A percentile compares a stretch with the other conserved stretches of the same genome.
phyloP scores from a whole-genome alignment of 92 coral and sea anemone species.

The Parazoanthus swiftii region DNA sequence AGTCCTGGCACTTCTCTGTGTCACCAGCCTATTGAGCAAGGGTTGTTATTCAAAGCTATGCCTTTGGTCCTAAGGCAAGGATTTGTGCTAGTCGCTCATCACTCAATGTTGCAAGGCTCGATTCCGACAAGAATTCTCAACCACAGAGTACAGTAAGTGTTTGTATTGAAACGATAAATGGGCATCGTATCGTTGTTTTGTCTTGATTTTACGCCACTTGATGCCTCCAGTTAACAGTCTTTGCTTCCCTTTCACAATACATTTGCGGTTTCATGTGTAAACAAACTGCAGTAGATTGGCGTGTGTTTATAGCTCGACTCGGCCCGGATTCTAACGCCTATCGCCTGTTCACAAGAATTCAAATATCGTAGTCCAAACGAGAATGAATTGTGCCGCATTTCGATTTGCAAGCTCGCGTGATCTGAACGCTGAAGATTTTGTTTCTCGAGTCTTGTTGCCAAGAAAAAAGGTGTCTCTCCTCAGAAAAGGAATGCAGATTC shows the following conservation, averaged over 20 bases:
- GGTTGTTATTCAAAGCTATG: constrained; percentile 11
- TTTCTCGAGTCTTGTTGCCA: neutral
- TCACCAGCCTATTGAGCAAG: constrained; percentile 18
- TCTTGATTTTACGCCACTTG: constrained; percentile 6
- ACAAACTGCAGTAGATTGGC: constrained; percentile 31
- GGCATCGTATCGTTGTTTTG: neutral
- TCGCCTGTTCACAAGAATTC: neutral
- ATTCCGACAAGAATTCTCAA: constrained; percentile 32
- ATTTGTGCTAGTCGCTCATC: constrained; percentile 36
- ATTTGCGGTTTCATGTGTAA: constrained; percentile 38
- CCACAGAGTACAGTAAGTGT: constrained; percentile 28
- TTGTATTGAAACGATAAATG: constrained; percentile 18
- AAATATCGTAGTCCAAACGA: neutral
- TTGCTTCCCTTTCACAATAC: constrained; percentile 24
- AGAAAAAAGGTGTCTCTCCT: neutral
- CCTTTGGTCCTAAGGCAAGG: constrained; percentile 22
- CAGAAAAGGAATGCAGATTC: constrained; percentile 3
- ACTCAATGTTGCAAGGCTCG: neutral
- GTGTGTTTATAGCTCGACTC: neutral
- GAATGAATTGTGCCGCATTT: neutral
- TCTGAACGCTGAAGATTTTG: neutral
- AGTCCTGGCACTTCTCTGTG: neutral
- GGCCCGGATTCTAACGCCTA: neutral
- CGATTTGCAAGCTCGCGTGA: constrained; percentile 6
- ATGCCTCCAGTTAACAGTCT: constrained; percentile 30